Conservation (phyloP, 2,888 invertebrate genomes). For the Agonopterix subpropinquella region DNA sequence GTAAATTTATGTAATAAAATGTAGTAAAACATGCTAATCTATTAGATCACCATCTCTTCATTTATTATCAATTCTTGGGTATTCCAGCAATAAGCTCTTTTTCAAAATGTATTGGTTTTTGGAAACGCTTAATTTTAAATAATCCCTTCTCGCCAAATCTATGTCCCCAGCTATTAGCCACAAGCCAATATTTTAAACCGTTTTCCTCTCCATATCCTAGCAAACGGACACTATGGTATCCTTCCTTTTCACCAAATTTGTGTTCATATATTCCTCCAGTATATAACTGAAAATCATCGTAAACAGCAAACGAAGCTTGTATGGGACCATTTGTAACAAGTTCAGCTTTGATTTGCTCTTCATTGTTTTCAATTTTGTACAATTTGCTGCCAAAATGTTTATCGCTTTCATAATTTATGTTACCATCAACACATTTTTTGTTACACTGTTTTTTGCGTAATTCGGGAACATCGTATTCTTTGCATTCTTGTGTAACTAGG, state of each 20-base stretch:
- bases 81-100: not conserved
- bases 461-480: not conserved
- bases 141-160: conserved; percentile 28
- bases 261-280: conserved; percentile 1
- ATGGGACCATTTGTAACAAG: conserved; percentile 86
- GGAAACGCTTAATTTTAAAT: conserved; percentile 6
- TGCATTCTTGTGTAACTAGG: not conserved
- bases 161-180: conserved; percentile 89
- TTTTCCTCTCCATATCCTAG: conserved; percentile 86
- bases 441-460: conserved; percentile 55
- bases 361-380: conserved; percentile 68
- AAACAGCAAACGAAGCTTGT: conserved; percentile 86
- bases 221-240: conserved; percentile 82
- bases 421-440: conserved; percentile 75
- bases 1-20: too few relatives aligned
- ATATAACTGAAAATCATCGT: conserved; percentile 24
- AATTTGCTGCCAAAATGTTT: conserved; percentile 76
- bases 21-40: too few relatives aligned
- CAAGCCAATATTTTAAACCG: conserved; percentile 85
- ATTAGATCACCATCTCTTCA: too few relatives aligned
- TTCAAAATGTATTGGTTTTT: not conserved
- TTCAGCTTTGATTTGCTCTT: conserved; percentile 80
- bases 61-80: not conserved
- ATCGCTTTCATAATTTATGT: conserved; percentile 77
- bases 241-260: not conserved